These are phyloP conservation scores for Saguinus midas DNA, from an alignment of 2,113 vertebrate genomes.

Conservation along the genomic window DNA sequence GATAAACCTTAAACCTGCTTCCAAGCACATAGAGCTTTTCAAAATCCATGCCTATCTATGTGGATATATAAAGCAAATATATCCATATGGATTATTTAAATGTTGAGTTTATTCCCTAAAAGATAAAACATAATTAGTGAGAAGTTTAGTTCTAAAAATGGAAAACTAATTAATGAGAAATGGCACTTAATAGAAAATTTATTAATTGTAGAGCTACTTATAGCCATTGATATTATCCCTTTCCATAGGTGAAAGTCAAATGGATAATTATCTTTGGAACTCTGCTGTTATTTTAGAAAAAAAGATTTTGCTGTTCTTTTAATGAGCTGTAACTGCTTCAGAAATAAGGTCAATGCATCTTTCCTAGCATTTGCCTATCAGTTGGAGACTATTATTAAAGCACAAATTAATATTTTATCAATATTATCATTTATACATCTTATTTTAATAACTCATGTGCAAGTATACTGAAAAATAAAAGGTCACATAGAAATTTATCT, in stretches of 20 bases:
- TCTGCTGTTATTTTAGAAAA: conserved; percentile 1
- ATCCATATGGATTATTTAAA: neutral
- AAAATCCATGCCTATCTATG: neutral
- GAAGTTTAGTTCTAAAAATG: conserved; percentile 10
- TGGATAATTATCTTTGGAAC: conserved; percentile 38
- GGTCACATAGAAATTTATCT: conserved; percentile 2
- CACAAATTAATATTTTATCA: conserved; percentile 60
- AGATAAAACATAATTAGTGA: conserved; percentile 23
- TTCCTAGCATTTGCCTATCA: conserved; percentile 51
- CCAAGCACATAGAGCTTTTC: neutral
- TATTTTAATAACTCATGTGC: conserved; percentile 31
- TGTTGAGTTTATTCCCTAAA: conserved; percentile 29
- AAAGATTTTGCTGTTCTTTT: conserved; percentile 26
- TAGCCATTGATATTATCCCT: neutral
- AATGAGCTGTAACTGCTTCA: conserved; percentile 48
- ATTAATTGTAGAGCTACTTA: conserved; percentile 39
- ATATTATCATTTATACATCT: conserved; percentile 51
- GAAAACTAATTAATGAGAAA: conserved; percentile 53
- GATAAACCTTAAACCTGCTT: neutral
- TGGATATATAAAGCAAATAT: conserved; percentile 26
- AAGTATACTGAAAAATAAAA: conserved; percentile 18
- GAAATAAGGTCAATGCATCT: conserved; percentile 53
- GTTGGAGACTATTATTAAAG: conserved; percentile 47
- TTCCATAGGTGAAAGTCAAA: conserved; percentile 51
- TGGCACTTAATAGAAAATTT: conserved; percentile 11